Conservation (phyloP, 2,113 vertebrate genomes). For the Polyodon spathula region DNA sequence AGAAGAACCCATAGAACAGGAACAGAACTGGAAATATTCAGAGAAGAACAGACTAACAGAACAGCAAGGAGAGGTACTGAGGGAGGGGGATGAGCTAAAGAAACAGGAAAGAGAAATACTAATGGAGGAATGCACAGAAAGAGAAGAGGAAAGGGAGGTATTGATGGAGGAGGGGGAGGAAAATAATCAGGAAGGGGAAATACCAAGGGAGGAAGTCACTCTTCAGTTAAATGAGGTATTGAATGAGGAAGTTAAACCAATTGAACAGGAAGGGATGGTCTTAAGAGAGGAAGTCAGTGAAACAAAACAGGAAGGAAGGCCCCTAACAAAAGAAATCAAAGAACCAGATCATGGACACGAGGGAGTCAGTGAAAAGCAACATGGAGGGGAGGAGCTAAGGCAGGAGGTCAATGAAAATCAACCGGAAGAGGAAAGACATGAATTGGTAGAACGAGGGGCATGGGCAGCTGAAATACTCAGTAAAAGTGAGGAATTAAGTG, state of each 20-base stretch:
- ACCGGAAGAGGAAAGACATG: not conserved
- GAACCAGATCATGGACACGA: not conserved
- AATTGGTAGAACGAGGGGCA: no score
- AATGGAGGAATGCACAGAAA: not conserved
- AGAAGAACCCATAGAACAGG: no score
- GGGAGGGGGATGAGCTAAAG: no score
- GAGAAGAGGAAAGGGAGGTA: not conserved
- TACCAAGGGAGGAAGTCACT: accelerated
- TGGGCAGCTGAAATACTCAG: no score
- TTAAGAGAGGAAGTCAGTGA: not conserved
- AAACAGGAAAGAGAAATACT: not conserved
- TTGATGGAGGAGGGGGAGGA: no score
- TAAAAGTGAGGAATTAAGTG: no score
- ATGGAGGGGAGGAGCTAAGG: not conserved
- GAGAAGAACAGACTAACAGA: not conserved
- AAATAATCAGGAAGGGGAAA: no score
- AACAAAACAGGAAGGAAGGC: not conserved
- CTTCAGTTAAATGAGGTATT: not conserved
- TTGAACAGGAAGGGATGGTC: not conserved
- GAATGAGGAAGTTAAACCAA: not conserved
- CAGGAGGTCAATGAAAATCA: not conserved
- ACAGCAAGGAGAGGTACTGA: not conserved
- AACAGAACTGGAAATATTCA: no score
- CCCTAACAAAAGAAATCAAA: not conserved
- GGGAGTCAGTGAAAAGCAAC: not conserved